A percentile compares a stretch with the other conserved stretches of the same genome.
Conservation (phyloP, 2,888 invertebrate genomes). For the Criorhina ranunculi region DNA sequence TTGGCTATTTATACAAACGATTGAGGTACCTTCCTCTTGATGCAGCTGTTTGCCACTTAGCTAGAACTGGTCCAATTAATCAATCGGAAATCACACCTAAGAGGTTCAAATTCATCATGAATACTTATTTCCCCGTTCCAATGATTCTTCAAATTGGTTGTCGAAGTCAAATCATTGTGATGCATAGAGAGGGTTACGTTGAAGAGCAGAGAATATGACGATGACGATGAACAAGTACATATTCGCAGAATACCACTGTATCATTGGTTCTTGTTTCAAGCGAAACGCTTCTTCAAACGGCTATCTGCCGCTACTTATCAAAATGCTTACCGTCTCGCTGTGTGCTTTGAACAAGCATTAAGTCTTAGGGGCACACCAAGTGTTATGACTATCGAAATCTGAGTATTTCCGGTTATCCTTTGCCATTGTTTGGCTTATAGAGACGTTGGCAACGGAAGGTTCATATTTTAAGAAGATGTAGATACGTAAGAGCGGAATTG, state of each 20-base stretch:
- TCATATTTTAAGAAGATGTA: too few relatives aligned
- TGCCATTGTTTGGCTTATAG: slow-evolving; percentile 1
- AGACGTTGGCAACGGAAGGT: neutral
- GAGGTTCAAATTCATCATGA: slow-evolving; percentile 11
- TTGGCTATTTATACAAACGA: slow-evolving; percentile 49
- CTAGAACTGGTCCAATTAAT: slow-evolving; percentile 43
- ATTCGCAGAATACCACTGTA: slow-evolving; percentile 33
- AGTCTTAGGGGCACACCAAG: slow-evolving; percentile 31
- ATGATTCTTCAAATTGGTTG: neutral
- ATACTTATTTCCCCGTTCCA: neutral
- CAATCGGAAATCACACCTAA: slow-evolving; percentile 35
- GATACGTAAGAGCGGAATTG: too few relatives aligned
- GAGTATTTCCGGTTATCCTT: slow-evolving; percentile 52
- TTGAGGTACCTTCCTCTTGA: neutral
- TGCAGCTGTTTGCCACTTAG: slow-evolving; percentile 19
- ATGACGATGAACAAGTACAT: neutral
- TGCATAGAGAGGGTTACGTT: slow-evolving; percentile 16
- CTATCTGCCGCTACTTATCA: slow-evolving; percentile 7
- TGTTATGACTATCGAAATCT: slow-evolving; percentile 19
- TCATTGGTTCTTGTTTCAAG: slow-evolving; percentile 40
- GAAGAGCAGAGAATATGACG: slow-evolving; percentile 20
- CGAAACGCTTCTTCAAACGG: slow-evolving; percentile 24
- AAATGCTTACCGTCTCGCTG: neutral
- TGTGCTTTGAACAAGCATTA: slow-evolving; percentile 5
- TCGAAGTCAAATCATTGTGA: slow-evolving; percentile 22